These are phyloP conservation scores for Trochalopteron elliotii DNA, from an alignment of 2,113 vertebrate species.

Conservation along the genomic window DNA sequence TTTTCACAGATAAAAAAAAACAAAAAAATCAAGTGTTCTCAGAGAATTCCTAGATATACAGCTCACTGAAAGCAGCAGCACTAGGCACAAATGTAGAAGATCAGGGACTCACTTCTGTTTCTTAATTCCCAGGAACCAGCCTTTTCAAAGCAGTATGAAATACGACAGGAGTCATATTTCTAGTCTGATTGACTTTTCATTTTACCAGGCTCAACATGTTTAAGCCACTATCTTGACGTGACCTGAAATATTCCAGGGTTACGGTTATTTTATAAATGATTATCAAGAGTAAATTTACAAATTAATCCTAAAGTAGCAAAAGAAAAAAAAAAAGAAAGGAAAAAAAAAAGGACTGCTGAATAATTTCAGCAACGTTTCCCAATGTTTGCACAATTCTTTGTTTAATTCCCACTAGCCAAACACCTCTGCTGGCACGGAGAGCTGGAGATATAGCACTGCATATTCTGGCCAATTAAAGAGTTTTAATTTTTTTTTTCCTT, in stretches of 20 bases:
- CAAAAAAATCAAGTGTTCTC: background rate
- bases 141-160: background rate
- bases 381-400: constrained; percentile 48
- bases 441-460: background rate
- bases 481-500: background rate
- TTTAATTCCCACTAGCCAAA: constrained; percentile 31
- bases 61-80: background rate
- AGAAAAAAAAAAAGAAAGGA: background rate
- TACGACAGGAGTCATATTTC: background rate
- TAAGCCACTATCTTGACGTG: background rate
- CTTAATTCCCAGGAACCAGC: background rate
- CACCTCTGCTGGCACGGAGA: background rate
- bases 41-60: background rate
- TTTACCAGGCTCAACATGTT: background rate
- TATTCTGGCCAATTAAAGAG: background rate
- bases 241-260: constrained; percentile 11
- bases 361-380: background rate
- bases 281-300: constrained; percentile 55
- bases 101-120: background rate
- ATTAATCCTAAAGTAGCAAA: constrained; percentile 46
- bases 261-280: constrained; percentile 37
- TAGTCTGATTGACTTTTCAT: constrained; percentile 26
- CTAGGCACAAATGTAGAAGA: background rate
- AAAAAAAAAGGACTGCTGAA: background rate
- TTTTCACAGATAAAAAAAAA: background rate